A percentile compares a stretch with the other conserved stretches of the same genome.
Conservation (phyloP, 2,888 invertebrate species). For the Hanleya hanleyi region DNA sequence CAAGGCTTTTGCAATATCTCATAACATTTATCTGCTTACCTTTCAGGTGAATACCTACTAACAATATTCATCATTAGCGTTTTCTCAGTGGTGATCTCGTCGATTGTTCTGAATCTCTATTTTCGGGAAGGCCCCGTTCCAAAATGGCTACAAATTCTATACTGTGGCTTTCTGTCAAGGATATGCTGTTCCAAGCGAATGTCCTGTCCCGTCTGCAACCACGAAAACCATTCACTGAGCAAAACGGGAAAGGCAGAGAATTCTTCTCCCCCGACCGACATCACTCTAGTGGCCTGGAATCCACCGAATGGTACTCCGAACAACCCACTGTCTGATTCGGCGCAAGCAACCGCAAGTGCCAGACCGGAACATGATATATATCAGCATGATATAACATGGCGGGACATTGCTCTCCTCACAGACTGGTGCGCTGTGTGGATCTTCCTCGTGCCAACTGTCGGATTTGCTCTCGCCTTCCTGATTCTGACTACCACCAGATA, state of each 20-base stretch:
- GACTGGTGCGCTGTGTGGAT: not conserved
- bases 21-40: too few relatives aligned
- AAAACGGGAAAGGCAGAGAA: too few relatives aligned
- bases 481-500: too few relatives aligned
- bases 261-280: not conserved
- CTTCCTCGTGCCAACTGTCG: not conserved
- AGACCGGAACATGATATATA: not conserved
- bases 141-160: not conserved
- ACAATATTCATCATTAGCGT: constrained; percentile 1
- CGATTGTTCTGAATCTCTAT: not conserved
- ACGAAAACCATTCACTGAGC: too few relatives aligned
- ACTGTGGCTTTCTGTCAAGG: not conserved
- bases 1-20: too few relatives aligned
- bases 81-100: not conserved
- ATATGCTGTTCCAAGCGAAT: not conserved
- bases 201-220: not conserved
- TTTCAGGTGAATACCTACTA: not conserved
- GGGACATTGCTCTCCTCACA: not conserved
- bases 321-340: not conserved
- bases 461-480: too few relatives aligned
- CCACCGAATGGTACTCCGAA: not conserved
- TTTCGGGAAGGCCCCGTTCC: not conserved
- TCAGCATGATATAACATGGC: not conserved
- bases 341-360: not conserved
- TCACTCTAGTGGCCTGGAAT: not conserved